Conservation (phyloP, 1,140 invertebrate genomes). For the Sesamia nonagrioides region DNA sequence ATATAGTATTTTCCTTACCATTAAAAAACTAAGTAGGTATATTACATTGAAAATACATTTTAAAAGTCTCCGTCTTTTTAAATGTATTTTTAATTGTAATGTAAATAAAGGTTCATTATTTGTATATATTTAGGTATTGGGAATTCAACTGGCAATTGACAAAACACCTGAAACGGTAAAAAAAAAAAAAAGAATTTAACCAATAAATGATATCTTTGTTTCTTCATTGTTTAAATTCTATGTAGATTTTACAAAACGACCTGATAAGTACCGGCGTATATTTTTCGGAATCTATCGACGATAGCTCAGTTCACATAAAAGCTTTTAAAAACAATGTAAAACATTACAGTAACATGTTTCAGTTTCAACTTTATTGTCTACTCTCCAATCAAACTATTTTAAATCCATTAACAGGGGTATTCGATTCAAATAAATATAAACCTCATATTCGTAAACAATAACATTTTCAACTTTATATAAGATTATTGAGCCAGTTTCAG, state of each 20-base stretch:
- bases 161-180: too few relatives aligned
- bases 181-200: too few relatives aligned
- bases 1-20: background rate
- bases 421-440: conserved; percentile 36
- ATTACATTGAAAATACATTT: too few relatives aligned
- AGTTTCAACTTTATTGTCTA: conserved; percentile 28
- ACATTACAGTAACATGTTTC: background rate
- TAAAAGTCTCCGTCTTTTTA: too few relatives aligned
- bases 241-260: too few relatives aligned
- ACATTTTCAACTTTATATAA: conserved; percentile 12
- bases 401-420: conserved; percentile 14
- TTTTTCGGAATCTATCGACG: background rate
- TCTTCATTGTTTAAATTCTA: too few relatives aligned
- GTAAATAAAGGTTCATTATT: too few relatives aligned
- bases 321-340: background rate
- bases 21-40: too few relatives aligned
- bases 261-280: background rate
- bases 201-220: too few relatives aligned
- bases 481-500: conserved; percentile 42
- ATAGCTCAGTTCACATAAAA: background rate
- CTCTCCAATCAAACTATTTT: conserved; percentile 7
- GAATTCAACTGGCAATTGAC: too few relatives aligned
- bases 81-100: too few relatives aligned
- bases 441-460: conserved; percentile 27
- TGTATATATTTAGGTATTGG: too few relatives aligned